Percentiles rank a stretch among this genome's conserved stretches.
Conservation (phyloP, 2,113 vertebrate genomes). For the Gymnocephalus cernua region DNA sequence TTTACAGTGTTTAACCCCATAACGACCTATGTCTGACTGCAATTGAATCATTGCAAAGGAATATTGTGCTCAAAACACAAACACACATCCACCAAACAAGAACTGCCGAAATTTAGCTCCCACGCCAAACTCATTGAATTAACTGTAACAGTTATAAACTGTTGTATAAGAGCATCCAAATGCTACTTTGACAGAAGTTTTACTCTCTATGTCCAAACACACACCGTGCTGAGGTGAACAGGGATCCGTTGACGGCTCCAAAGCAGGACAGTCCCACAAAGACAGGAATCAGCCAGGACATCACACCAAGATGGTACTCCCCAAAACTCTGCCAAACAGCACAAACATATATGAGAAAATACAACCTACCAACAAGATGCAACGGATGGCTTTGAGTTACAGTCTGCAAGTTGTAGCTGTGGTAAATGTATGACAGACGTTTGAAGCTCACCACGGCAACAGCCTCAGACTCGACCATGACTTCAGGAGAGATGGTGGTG, state of each 20-base stretch:
- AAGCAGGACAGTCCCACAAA: constrained; percentile 84
- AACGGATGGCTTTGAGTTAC: neutral
- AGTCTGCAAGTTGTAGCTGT: neutral
- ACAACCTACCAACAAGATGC: neutral
- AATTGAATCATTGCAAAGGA: neutral
- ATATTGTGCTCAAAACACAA: neutral
- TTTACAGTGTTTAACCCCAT: neutral
- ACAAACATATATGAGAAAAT: neutral
- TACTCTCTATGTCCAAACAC: constrained; percentile 31
- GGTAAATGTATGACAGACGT: neutral
- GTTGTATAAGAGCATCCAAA: neutral
- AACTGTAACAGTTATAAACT: neutral
- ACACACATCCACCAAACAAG: neutral
- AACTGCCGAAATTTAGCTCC: neutral
- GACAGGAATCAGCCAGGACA: constrained; percentile 82
- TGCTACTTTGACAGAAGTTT: neutral
- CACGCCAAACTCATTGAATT: too few relatives aligned
- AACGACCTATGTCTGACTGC: neutral
- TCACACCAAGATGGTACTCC: constrained; percentile 81
- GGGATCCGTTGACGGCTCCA: constrained; percentile 82
- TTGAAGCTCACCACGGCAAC: constrained; percentile 80
- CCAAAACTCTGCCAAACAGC: constrained; percentile 75
- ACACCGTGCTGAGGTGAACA: constrained; percentile 84
- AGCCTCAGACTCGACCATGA: constrained; percentile 79
- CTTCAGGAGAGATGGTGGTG: constrained; percentile 82